These are phyloP conservation scores for Drosophila melanocephala DNA, from an alignment of 2,888 invertebrate genomes.

Conservation along the genomic window DNA sequence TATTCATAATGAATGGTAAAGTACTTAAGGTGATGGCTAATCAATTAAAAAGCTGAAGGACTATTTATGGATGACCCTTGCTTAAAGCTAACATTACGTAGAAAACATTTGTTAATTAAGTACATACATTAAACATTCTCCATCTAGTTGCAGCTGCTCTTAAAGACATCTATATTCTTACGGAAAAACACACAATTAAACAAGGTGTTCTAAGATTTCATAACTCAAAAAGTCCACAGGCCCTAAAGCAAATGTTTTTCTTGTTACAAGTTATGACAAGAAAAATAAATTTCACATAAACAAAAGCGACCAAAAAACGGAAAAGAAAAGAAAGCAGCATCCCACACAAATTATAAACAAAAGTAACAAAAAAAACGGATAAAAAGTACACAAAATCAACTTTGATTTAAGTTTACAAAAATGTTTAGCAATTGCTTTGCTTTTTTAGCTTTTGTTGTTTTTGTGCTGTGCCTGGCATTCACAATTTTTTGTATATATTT, in stretches of 20 bases:
- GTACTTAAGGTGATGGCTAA: slow-evolving; percentile 30
- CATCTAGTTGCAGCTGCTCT: not conserved
- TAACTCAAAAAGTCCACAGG: slow-evolving; percentile 13
- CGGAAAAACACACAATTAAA: slow-evolving; percentile 34
- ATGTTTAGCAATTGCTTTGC: slow-evolving; percentile 78
- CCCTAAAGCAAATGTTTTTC: slow-evolving; percentile 33
- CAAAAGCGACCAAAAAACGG: slow-evolving; percentile 33
- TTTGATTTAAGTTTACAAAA: slow-evolving; percentile 82
- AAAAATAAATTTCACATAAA: slow-evolving; percentile 66
- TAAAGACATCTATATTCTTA: not conserved
- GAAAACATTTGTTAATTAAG: not conserved
- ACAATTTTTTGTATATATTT: slow-evolving; percentile 14
- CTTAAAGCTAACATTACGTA: not conserved
- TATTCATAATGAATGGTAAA: slow-evolving; percentile 33
- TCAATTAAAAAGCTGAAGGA: slow-evolving; percentile 23
- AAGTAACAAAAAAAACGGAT: slow-evolving; percentile 31
- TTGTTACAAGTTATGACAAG: slow-evolving; percentile 63
- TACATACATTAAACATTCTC: not conserved
- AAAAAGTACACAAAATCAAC: slow-evolving; percentile 72
- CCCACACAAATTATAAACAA: slow-evolving; percentile 59
- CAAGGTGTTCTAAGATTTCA: slow-evolving; percentile 29
- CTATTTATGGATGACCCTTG: not conserved
- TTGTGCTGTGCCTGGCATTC: slow-evolving; percentile 41
- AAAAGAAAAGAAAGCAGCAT: slow-evolving; percentile 34
- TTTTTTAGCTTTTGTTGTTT: slow-evolving; percentile 70